A percentile compares a stretch with the other conserved stretches of the same genome.
Conservation (phyloP, 2,797 vertebrate species). For the Anguilla pacifica region DNA sequence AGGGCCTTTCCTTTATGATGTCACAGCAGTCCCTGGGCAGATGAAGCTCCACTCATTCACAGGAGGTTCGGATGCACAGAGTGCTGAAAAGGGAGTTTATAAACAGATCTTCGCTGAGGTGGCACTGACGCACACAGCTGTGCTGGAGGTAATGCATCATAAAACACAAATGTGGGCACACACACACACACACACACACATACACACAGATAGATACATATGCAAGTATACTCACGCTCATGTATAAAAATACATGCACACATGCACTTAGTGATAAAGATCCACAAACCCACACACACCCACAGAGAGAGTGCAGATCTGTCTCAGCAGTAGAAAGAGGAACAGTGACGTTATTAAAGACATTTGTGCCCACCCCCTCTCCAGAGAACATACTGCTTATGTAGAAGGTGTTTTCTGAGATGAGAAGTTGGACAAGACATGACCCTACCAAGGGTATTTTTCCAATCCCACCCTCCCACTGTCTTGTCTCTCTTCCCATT, state of each 20-base stretch:
- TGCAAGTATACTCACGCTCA: too few relatives aligned
- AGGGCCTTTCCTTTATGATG: background rate
- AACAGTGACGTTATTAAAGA: constrained; percentile 21
- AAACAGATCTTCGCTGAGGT: background rate
- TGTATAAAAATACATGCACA: background rate
- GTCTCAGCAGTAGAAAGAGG: too few relatives aligned
- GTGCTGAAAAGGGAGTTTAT: background rate
- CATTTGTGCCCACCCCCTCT: background rate
- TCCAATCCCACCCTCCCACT: constrained; percentile 28
- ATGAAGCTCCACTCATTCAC: background rate
- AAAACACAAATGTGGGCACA: background rate
- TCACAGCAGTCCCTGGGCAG: background rate
- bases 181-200: background rate
- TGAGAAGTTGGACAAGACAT: constrained; percentile 39
- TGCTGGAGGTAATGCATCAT: background rate
- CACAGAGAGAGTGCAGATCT: too few relatives aligned
- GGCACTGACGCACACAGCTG: background rate
- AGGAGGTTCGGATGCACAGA: background rate
- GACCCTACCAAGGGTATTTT: constrained; percentile 41
- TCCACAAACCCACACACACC: too few relatives aligned
- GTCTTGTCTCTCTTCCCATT: constrained; percentile 30
- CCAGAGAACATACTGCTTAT: background rate
- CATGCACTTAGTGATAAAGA: background rate
- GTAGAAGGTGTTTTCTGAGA: background rate
- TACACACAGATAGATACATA: constrained; percentile 1